Percentiles rank a stretch among this genome's conserved stretches.
These are phyloP conservation scores for Tenthredo mesomela DNA, from an alignment of 2,888 invertebrate genomes.

Conservation along the genomic window DNA sequence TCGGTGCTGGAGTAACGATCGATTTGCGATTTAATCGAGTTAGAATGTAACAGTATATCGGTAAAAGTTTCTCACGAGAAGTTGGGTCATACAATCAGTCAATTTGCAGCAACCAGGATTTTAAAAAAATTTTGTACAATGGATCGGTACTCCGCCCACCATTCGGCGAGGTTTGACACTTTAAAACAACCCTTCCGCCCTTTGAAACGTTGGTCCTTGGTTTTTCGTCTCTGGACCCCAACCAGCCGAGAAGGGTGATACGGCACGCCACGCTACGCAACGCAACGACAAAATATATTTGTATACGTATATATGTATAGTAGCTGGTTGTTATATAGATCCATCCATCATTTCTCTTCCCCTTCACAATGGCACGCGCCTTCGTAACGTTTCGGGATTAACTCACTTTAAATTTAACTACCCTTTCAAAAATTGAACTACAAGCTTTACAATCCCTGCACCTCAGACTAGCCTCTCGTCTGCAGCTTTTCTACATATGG, in stretches of 20 bases:
- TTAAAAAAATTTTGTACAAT: conserved; percentile 57
- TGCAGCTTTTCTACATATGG: neutral
- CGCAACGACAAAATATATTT: conserved; percentile 65
- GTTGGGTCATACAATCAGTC: conserved; percentile 36
- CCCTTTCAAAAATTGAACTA: conserved; percentile 70
- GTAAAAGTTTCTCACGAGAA: conserved; percentile 53
- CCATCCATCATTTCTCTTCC: conserved; percentile 72
- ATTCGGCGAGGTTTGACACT: conserved; percentile 57
- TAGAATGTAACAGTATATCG: neutral
- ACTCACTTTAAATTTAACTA: conserved; percentile 74
- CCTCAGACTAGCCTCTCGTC: neutral
- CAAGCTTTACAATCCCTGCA: neutral
- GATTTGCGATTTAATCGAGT: conserved; percentile 24
- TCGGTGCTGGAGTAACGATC: neutral
- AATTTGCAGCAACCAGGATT: conserved; percentile 57
- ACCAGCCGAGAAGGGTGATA: conserved; percentile 34
- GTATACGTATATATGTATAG: conserved; percentile 27
- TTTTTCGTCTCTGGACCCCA: conserved; percentile 42
- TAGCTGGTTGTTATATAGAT: conserved; percentile 42
- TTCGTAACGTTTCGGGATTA: conserved; percentile 68
- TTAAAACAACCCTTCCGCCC: conserved; percentile 58
- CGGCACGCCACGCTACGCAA: conserved; percentile 58
- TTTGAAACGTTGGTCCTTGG: conserved; percentile 50
- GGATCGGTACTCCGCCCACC: conserved; percentile 67
- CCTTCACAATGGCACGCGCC: conserved; percentile 70